phyloP scores from a whole-genome alignment of 2,888 invertebrate genomes.

The Hydropsyche betteni region DNA sequence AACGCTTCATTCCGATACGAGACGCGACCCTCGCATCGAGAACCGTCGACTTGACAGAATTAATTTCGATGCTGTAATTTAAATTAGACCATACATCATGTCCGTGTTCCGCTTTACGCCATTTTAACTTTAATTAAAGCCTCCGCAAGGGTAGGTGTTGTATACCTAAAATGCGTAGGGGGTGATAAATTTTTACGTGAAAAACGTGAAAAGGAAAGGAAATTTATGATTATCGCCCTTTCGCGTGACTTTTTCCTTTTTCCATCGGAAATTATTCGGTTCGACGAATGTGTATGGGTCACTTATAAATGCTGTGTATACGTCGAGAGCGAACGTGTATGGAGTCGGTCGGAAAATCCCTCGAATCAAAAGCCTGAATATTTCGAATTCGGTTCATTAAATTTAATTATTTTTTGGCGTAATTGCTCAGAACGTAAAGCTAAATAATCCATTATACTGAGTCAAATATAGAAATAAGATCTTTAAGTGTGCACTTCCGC shows the following conservation, averaged over 20 bases:
- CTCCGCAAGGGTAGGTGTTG: neutral
- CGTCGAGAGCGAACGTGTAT: no score
- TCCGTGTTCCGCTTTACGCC: neutral
- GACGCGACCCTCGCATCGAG: no score
- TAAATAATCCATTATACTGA: no score
- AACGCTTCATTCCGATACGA: no score
- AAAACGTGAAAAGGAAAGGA: constrained; percentile 35
- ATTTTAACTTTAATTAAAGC: constrained; percentile 23
- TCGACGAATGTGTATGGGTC: no score
- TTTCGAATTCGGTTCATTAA: constrained; percentile 2
- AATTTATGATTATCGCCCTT: constrained; percentile 38
- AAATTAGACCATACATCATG: constrained; percentile 4
- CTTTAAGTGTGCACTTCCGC: no score
- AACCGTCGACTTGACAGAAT: neutral
- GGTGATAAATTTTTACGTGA: constrained; percentile 36
- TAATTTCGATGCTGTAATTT: constrained; percentile 7
- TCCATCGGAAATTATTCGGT: neutral
- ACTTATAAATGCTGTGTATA: no score
- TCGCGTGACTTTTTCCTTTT: constrained; percentile 29
- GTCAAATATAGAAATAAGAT: no score
- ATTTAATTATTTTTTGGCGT: no score
- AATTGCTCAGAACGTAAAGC: no score
- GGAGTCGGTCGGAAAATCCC: no score
- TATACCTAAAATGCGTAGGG: no score
- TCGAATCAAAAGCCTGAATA: neutral